These are phyloP conservation scores for Pristionchus maxplancki DNA, from an alignment of 2,888 invertebrate genomes.

Conservation along the genomic window DNA sequence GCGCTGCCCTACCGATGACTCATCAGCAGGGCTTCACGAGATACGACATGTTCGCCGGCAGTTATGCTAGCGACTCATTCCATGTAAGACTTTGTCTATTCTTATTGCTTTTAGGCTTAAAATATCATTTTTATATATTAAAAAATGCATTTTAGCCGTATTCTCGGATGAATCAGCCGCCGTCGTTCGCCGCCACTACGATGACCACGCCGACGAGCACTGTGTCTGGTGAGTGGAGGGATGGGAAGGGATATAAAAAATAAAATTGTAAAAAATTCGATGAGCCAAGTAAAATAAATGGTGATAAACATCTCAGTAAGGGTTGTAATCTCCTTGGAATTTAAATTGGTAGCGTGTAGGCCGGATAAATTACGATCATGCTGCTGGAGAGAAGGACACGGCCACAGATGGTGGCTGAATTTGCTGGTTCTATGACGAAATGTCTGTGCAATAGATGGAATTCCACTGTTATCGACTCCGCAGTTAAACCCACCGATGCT, in stretches of 20 bases:
- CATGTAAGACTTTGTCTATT: background rate
- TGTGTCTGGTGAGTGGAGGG: constrained; percentile 14
- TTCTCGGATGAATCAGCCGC: constrained; percentile 36
- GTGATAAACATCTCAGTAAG: no score
- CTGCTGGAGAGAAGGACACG: background rate
- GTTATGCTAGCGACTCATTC: constrained; percentile 45
- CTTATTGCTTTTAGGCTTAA: no score
- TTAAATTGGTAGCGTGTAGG: no score
- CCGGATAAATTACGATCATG: background rate
- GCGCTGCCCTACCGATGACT: constrained; percentile 64
- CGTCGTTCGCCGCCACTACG: constrained; percentile 24
- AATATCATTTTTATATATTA: background rate
- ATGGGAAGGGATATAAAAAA: background rate
- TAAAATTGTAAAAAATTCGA: no score
- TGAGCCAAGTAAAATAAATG: no score
- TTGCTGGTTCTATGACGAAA: background rate
- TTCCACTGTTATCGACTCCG: background rate
- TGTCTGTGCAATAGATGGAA: background rate
- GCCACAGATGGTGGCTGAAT: background rate
- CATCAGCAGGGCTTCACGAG: constrained; percentile 68
- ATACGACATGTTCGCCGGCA: constrained; percentile 65
- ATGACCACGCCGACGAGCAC: constrained; percentile 30
- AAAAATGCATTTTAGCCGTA: constrained; percentile 10
- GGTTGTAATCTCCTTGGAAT: no score
- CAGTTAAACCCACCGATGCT: background rate